Percentiles rank a stretch among this genome's conserved stretches.
phyloP scores from a whole-genome alignment of 2,888 invertebrate species.

The Dasysyrphus albostriatus region DNA sequence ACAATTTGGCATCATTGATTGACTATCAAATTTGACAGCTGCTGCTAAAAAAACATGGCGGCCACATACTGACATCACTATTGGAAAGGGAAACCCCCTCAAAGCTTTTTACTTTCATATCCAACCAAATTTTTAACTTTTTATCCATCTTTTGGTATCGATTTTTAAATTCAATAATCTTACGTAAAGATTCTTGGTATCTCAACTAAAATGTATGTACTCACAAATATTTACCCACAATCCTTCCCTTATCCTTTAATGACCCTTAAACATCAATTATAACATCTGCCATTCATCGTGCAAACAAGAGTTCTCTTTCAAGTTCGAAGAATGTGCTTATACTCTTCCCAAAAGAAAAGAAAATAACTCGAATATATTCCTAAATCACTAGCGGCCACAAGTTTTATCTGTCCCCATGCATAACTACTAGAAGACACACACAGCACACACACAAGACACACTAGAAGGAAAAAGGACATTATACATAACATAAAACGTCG shows the following conservation, averaged over 20 bases:
- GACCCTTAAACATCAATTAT: slow-evolving; percentile 56
- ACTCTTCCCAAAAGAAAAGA: background rate
- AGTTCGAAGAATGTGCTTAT: background rate
- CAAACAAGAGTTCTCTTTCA: background rate
- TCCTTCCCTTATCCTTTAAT: slow-evolving; percentile 25
- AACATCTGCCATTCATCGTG: slow-evolving; percentile 23
- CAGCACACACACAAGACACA: background rate
- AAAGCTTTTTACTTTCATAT: no score
- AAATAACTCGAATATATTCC: slow-evolving; percentile 31
- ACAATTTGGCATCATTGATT: no score
- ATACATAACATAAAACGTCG: slow-evolving; percentile 53
- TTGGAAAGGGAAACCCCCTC: no score
- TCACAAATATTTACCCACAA: background rate
- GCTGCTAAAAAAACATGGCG: no score
- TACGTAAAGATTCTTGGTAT: background rate
- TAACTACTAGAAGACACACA: slow-evolving; percentile 6
- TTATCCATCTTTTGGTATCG: background rate
- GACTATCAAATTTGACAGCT: no score
- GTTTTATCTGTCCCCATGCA: slow-evolving; percentile 45
- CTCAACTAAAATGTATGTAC: slow-evolving; percentile 12
- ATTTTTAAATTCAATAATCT: background rate
- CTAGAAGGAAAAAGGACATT: slow-evolving; percentile 31
- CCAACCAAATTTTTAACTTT: background rate
- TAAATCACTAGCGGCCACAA: slow-evolving; percentile 39
- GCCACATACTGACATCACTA: no score